Evolutionary conservation across 2,113 vertebrate genomes (phyloP).

Genomic region (Hippolais icterina): DNA sequence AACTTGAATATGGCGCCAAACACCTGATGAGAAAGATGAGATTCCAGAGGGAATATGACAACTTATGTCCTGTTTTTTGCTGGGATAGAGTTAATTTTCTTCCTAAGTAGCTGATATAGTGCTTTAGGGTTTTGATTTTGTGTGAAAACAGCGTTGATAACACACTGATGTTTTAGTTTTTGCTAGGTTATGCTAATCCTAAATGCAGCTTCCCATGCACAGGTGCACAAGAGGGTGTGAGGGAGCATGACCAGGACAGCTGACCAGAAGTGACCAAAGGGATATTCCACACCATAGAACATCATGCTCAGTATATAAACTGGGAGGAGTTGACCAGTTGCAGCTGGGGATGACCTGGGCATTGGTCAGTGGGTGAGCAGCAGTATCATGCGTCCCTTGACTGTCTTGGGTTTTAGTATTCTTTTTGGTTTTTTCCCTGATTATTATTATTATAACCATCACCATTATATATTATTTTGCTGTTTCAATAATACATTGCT

Average conservation of each 20-base stretch:
- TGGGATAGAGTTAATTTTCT: neutral
- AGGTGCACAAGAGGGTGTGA: neutral
- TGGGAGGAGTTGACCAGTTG: neutral
- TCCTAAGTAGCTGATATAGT: neutral
- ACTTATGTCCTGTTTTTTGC: neutral
- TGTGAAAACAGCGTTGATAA: neutral
- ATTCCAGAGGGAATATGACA: neutral
- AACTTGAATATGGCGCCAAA: neutral
- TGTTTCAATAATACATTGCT: neutral
- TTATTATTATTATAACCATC: neutral
- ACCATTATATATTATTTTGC: neutral
- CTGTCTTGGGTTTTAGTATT: neutral
- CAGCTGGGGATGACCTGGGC: neutral
- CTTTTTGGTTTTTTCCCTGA: neutral
- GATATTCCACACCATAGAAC: neutral
- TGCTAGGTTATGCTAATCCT: neutral
- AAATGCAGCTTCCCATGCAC: neutral
- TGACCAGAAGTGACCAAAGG: neutral
- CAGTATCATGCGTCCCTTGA: rapidly evolving
- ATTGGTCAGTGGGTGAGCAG: neutral
- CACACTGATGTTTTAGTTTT: neutral
- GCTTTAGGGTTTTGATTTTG: neutral
- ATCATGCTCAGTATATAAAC: neutral
- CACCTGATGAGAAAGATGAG: neutral
- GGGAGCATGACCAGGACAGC: neutral